Base-by-base conservation (phyloP, 2,888 invertebrate genomes). In the Pseudolycoriella hygida region DNA sequence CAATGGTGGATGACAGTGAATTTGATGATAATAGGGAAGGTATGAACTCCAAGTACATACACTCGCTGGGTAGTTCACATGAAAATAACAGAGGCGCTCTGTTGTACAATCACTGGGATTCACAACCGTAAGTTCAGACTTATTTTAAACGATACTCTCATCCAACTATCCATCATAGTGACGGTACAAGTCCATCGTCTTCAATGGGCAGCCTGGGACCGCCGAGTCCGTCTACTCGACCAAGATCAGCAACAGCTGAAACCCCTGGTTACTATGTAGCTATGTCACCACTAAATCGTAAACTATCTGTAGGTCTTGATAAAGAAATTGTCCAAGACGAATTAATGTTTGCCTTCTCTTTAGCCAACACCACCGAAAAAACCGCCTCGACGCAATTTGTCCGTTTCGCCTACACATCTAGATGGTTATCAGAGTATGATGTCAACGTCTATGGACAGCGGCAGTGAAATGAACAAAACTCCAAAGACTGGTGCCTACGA, bases 311-410 rank as follows among this genome's bases (percentile, higher is more conserved):
- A 40, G 39, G 43, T 45, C 10, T n/a, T n/a, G n/a, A n/a, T n/a
- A n/a, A n/a, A n/a, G n/a, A n/a, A n/a, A n/a, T n/a, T n/a, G n/a
- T n/a, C n/a, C n/a, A n/a, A n/a, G 15, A 3, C 34, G 12, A 14
- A 34, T 25, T 19, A 30, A 8, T 43, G 34, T 31, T 17, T 41
- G 38, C 38, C 30, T 47, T 31, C 45, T 44, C 47, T 45, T 49
- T 50, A 63, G 40, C 70, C 83, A 43, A 84, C 82, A 46, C 86
- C 88, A 46, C 88, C 88, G 41, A 87, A 87, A 68, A 89, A 89
- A 65, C 88, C 89, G 49, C 89, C 89, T 2, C 72, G 89, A 43
- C 71, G 88, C 53, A 87, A 87, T 63, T 71, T 88, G 46, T 85
- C 86, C 12, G 82, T 86, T 48, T 87, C 87, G 15, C 88, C 88